Conservation (phyloP, 2,797 vertebrate species). For the Petrocephalus schoutedeni region DNA sequence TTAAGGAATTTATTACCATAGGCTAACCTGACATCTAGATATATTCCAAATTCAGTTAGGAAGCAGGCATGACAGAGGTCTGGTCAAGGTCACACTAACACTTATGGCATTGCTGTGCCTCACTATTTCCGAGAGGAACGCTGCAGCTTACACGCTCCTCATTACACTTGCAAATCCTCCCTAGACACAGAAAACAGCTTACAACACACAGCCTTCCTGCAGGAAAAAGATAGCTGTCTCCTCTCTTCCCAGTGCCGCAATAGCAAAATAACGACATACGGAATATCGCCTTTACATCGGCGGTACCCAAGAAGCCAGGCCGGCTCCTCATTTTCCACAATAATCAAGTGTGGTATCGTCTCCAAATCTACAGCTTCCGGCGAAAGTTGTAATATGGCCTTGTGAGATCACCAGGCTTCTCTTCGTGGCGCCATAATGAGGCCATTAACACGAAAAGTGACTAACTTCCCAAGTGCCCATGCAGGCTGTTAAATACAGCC, state of each 20-base stretch:
- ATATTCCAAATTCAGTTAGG: background rate
- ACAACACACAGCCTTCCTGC: background rate
- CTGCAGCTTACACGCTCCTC: background rate
- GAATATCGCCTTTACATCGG: background rate
- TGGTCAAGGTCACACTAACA: background rate
- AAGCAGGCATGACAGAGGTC: background rate
- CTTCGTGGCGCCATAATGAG: background rate
- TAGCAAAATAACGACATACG: background rate
- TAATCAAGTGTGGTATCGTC: background rate
- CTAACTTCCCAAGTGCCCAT: background rate
- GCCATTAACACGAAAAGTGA: background rate
- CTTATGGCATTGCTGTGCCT: background rate
- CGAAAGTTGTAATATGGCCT: background rate
- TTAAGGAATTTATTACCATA: background rate
- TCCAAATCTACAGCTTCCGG: background rate
- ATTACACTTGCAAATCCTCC: background rate
- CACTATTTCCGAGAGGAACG: background rate
- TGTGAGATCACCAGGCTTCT: background rate
- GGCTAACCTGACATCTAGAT: background rate
- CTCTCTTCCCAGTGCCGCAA: background rate
- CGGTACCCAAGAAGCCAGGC: background rate
- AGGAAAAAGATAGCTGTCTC: background rate
- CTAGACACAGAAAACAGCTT: background rate
- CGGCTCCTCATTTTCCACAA: background rate
- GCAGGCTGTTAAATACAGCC: background rate